Percentiles rank a stretch among this genome's conserved stretches.
phyloP scores from a whole-genome alignment of 2,888 invertebrate genomes.

The Lordiphosa andalusiaca region DNA sequence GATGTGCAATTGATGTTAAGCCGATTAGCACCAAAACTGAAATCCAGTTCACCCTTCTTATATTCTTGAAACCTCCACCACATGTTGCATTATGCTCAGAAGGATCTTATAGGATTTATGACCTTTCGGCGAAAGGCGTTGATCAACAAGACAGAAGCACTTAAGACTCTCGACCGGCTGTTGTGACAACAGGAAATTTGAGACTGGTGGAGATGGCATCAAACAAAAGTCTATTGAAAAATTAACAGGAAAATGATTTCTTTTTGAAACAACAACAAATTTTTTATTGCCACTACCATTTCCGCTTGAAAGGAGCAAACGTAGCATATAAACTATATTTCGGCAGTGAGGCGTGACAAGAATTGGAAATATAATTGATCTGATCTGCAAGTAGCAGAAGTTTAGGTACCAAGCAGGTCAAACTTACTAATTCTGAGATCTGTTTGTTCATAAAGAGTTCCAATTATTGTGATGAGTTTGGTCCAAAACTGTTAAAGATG shows the following conservation, averaged over 20 bases:
- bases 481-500: too few relatives aligned
- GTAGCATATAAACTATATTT: too few relatives aligned
- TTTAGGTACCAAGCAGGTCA: too few relatives aligned
- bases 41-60: slow-evolving; percentile 12
- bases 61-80: slow-evolving; percentile 35
- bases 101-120: slow-evolving; percentile 66
- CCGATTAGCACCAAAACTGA: slow-evolving; percentile 50
- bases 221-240: background rate
- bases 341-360: too few relatives aligned
- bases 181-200: slow-evolving; percentile 67
- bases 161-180: slow-evolving; percentile 44
- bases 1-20: slow-evolving; percentile 50
- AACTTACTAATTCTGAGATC: too few relatives aligned
- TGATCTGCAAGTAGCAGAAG: too few relatives aligned
- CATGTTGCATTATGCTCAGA: slow-evolving; percentile 44
- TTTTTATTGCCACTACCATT: too few relatives aligned
- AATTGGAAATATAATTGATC: too few relatives aligned
- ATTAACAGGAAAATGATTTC: slow-evolving; percentile 6
- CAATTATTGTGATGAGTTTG: too few relatives aligned
- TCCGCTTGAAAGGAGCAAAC: too few relatives aligned
- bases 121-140: slow-evolving; percentile 44
- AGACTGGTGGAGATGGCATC: slow-evolving; percentile 29
- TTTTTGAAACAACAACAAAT: background rate
- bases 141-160: slow-evolving; percentile 20
- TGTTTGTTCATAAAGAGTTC: too few relatives aligned